Evolutionary conservation across 2,888 invertebrate genomes (phyloP), one percentile per base, ranked within the genome.

Genomic region (Ctenicera cuprea): DNA sequence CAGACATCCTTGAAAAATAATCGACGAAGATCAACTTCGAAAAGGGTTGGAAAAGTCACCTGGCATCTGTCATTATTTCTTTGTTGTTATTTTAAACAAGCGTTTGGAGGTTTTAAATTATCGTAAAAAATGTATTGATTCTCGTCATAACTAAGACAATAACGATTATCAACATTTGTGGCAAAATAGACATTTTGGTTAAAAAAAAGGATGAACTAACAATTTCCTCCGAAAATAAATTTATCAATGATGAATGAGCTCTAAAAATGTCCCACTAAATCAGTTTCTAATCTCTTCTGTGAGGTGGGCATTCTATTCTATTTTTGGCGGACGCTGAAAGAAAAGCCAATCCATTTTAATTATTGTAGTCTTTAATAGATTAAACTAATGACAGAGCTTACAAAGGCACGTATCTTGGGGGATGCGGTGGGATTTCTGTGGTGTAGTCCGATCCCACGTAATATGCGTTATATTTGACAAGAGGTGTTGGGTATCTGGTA

Each of bases 401-500:
- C 54, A 54, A 33, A 33, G 30, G 54, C 14, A 16, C 38, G 18
- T 20, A 59, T 59, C 38, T 59, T 38, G 16, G 41, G 37, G 20
- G 18, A 16, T 5, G 43, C 2, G 12, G 57, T 12, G 11, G 16
- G 20, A 16, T 59, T 43, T 52, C 45, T 12, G 43, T n/a, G 22
- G 62, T 38, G 59, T 38, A 12, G 59, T 12, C 18, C n/a, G 59
- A 45, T 26, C 37, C 59, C 61, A 20, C 45, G 38, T 52, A 65
- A 61, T 30, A 22, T 38, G 45, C 38, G 54, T 48, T 63, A 45
- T 26, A 59, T 73, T 73, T 73, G 73, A 73, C 68, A 73, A 73
- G 52, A 52, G 73, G 73, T 73, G 73, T 73, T 65, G 66, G 74
- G 70, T 74, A 71, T 71, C 70, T 71, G 33, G 66, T 16, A 73